A percentile compares a stretch with the other conserved stretches of the same genome.
phyloP scores from a whole-genome alignment of 2,888 invertebrate species.

The Anagyrus pseudococci region DNA sequence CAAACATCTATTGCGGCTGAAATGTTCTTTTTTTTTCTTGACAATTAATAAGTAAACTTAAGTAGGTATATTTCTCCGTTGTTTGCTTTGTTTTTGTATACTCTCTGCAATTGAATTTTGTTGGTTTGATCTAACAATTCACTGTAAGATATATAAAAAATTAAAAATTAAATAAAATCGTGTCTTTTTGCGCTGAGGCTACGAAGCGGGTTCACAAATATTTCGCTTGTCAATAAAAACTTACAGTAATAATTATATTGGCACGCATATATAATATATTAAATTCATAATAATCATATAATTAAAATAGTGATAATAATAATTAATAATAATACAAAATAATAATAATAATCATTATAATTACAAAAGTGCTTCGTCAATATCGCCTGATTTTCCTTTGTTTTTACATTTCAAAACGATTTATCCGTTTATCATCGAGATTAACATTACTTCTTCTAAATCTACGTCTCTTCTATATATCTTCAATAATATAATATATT shows the following conservation, averaged over 20 bases:
- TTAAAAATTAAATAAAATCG: not conserved
- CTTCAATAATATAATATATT: conserved; percentile 21
- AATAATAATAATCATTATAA: conserved; percentile 21
- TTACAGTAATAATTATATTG: conserved; percentile 24
- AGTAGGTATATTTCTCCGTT: too few relatives aligned
- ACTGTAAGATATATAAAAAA: too few relatives aligned
- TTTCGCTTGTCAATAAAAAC: conserved; percentile 11
- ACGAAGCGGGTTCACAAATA: conserved; percentile 13
- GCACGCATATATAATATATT: conserved; percentile 34
- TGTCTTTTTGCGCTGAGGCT: not conserved
- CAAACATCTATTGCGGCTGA: too few relatives aligned
- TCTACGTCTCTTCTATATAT: conserved; percentile 25
- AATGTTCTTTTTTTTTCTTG: too few relatives aligned
- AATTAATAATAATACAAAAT: not conserved
- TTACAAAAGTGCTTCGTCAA: conserved; percentile 20
- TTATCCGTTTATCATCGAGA: conserved; percentile 16
- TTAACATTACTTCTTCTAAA: conserved; percentile 13
- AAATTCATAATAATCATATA: conserved; percentile 16
- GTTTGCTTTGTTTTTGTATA: too few relatives aligned
- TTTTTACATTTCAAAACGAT: too few relatives aligned
- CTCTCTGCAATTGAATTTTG: too few relatives aligned
- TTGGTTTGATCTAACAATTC: too few relatives aligned
- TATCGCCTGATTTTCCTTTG: conserved; percentile 5
- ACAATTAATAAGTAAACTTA: too few relatives aligned
- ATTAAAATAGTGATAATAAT: conserved; percentile 7